A percentile compares a stretch with the other conserved stretches of the same genome.
These are phyloP conservation scores for Scelioninae gen. 1 DNA, from an alignment of 2,888 invertebrate species.

Conservation along the genomic window DNA sequence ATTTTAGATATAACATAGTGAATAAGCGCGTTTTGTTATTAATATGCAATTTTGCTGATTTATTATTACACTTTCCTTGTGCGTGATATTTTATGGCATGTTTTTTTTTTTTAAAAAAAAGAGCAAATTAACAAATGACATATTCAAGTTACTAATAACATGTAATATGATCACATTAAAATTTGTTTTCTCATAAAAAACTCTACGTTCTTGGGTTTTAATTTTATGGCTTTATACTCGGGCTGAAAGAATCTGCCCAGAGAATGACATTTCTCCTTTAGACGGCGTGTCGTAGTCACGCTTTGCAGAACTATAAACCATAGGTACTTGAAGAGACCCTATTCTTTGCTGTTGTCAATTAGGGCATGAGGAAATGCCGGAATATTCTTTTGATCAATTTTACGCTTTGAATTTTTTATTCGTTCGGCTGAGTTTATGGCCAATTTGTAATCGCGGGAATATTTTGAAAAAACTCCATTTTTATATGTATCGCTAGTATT, in stretches of 20 bases:
- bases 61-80: slow-evolving; percentile 12
- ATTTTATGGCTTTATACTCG: not conserved
- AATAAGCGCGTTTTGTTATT: slow-evolving; percentile 41
- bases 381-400: slow-evolving; percentile 40
- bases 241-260: not conserved
- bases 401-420: slow-evolving; percentile 27
- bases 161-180: too few species aligned
- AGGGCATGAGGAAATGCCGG: not conserved
- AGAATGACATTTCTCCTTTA: not conserved
- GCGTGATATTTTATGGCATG: too few species aligned
- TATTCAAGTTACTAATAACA: too few species aligned
- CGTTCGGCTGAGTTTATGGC: slow-evolving; percentile 16
- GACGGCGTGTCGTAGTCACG: slow-evolving; percentile 2
- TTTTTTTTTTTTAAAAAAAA: too few species aligned
- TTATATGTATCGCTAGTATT: slow-evolving; percentile 4
- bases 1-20: slow-evolving; percentile 27
- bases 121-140: too few species aligned
- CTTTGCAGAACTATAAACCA: slow-evolving; percentile 2
- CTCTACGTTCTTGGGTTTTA: not conserved
- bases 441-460: slow-evolving; percentile 15
- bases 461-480: slow-evolving; percentile 22
- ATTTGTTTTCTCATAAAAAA: too few species aligned
- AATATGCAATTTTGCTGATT: slow-evolving; percentile 29
- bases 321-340: not conserved
- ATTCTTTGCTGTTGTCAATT: slow-evolving; percentile 22